These are phyloP conservation scores for Orchestes rusci DNA, from an alignment of 2,888 invertebrate species.

Conservation along the genomic window DNA sequence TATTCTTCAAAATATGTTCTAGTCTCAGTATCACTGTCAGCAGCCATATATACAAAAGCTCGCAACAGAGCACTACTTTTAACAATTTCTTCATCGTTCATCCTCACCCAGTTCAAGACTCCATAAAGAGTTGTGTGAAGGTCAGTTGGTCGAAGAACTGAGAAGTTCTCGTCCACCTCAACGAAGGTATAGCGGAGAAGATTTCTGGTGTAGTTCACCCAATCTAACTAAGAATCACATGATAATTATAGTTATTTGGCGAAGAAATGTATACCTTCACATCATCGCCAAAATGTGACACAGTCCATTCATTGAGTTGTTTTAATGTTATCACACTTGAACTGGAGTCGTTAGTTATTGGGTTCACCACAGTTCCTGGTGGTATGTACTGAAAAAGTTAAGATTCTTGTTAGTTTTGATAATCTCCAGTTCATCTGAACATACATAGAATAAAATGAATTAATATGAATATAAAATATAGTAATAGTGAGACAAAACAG, in stretches of 20 bases:
- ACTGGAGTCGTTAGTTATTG: slow-evolving; percentile 9
- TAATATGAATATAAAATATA: too few relatives aligned
- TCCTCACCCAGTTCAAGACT: slow-evolving; percentile 36
- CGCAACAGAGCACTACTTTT: slow-evolving; percentile 40
- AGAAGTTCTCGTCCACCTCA: slow-evolving; percentile 31
- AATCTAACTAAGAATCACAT: slow-evolving; percentile 36
- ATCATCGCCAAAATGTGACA: slow-evolving; percentile 27
- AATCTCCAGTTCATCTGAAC: too few relatives aligned
- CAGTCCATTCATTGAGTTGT: slow-evolving; percentile 32
- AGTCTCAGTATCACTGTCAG: slow-evolving; percentile 37
- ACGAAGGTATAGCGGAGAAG: slow-evolving; percentile 35
- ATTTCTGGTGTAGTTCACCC: slow-evolving; percentile 38
- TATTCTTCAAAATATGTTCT: slow-evolving; percentile 36
- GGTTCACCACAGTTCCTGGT: slow-evolving; percentile 6
- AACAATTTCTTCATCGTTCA: slow-evolving; percentile 33
- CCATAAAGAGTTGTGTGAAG: slow-evolving; percentile 31
- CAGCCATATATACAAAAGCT: slow-evolving; percentile 37
- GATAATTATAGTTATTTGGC: not conserved
- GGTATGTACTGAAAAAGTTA: slow-evolving; percentile 19
- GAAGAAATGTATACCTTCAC: slow-evolving; percentile 22
- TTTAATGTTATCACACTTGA: slow-evolving; percentile 19
- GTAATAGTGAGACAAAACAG: too few relatives aligned
- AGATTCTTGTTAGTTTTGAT: too few relatives aligned
- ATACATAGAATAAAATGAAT: too few relatives aligned
- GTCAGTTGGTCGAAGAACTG: slow-evolving; percentile 26